Conservation (phyloP, 2,888 invertebrate genomes). For the Sarcophaga rosellei region DNA sequence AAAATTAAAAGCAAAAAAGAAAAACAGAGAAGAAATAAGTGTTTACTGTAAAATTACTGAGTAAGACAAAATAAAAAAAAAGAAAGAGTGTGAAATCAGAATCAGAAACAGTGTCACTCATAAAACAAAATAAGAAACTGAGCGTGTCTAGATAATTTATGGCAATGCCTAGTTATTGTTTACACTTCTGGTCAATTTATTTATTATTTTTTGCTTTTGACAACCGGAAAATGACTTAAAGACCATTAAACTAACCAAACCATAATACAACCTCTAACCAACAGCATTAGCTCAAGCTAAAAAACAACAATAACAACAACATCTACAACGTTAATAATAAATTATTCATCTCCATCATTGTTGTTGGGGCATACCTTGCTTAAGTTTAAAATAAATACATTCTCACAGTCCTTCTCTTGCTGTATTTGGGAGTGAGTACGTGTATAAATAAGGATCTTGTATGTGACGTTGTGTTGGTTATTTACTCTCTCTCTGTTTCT, state of each 20-base stretch:
- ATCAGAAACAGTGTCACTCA: not conserved
- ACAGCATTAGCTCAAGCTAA: not conserved
- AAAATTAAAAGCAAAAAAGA: slow-evolving; percentile 2
- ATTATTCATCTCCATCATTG: slow-evolving; percentile 5
- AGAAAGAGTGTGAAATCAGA: not conserved
- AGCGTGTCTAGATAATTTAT: not conserved
- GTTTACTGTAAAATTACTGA: not conserved
- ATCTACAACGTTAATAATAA: not conserved
- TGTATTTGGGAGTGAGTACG: not conserved
- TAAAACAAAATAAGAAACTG: not conserved
- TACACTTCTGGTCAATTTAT: slow-evolving; percentile 2
- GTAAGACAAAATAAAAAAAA: not conserved
- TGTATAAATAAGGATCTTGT: too few relatives aligned
- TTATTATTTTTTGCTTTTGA: not conserved
- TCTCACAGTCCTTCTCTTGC: not conserved
- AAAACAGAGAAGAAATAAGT: not conserved
- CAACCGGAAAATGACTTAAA: slow-evolving; percentile 35
- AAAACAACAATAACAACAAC: not conserved
- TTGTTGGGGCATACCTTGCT: slow-evolving; percentile 17
- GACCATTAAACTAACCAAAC: slow-evolving; percentile 2
- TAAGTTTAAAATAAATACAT: slow-evolving; percentile 6
- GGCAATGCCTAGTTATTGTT: not conserved
- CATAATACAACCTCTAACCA: not conserved
- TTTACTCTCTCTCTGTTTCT: not conserved
- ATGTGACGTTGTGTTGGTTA: slow-evolving; percentile 14